phyloP scores from a whole-genome alignment of 2,888 invertebrate species.

The Orthosia gracilis region DNA sequence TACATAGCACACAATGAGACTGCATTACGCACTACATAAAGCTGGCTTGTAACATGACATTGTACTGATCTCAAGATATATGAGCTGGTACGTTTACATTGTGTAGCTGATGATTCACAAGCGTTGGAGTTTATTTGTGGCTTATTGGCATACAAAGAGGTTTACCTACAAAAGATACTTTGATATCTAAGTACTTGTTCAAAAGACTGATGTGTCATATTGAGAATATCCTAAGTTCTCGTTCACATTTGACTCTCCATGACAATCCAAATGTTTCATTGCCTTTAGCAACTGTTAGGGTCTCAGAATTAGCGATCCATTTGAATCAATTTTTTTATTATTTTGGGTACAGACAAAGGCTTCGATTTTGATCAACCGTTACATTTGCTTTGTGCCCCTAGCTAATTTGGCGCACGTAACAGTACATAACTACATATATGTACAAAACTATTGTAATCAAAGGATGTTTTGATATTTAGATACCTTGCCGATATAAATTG shows the following conservation, averaged over 20 bases:
- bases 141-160: conserved; percentile 20
- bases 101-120: conserved; percentile 35
- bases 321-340: conserved; percentile 25
- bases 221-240: not conserved
- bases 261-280: not conserved
- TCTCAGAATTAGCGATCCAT: conserved; percentile 15
- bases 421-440: conserved; percentile 21
- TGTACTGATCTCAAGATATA: conserved; percentile 46
- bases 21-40: conserved; percentile 43
- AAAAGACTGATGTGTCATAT: not conserved
- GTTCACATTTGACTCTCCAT: not conserved
- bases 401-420: conserved; percentile 50
- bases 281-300: not conserved
- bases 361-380: conserved; percentile 46
- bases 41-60: conserved; percentile 37
- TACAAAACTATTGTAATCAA: conserved; percentile 35
- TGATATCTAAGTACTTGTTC: not conserved
- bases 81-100: conserved; percentile 33
- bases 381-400: conserved; percentile 39
- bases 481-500: conserved; percentile 13
- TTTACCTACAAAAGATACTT: conserved; percentile 8
- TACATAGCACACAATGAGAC: conserved; percentile 46
- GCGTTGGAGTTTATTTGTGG: conserved; percentile 9
- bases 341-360: conserved; percentile 10
- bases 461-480: conserved; percentile 19